Evolutionary conservation across 1,140 invertebrate genomes (phyloP), one percentile per base, ranked within the genome.

Genomic region (Camponotus pennsylvanicus): DNA sequence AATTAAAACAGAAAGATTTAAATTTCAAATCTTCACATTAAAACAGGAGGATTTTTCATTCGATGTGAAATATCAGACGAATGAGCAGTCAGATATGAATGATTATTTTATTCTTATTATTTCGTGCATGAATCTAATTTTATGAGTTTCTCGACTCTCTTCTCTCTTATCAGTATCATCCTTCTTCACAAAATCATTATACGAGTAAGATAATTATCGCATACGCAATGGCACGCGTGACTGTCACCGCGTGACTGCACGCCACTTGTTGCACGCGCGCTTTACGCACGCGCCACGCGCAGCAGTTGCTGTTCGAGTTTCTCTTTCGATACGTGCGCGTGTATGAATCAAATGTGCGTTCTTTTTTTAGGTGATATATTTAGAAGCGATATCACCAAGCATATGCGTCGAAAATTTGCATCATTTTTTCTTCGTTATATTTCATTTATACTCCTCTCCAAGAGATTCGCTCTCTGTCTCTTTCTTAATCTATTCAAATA

Each of bases 331-430:
- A 34, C 59, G 2, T 37, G 37, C 55, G 42, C 4, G 15, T 3
- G 49, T 3, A 52, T 52, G 49, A 52, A 66, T 63, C 42, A 15
- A 52, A 59, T n/a, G 64, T n/a, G 1, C 27, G 27, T 18, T 83
- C 32, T 63, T 83, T 82, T 83, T 83, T 75, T 75, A 75, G 79
- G 1, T 55, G 27, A 83, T 83, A 83, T 63, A 49, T 83, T 70
- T 83, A 42, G 15, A 45, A 4, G 18, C 3, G 3, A 49, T 49
- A 13, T 49, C 42, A 45, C 2, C 61, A 49, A 21, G 42, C 63
- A 32, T 79, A 15, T 21, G 21, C 61, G n/a, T 27, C 21, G 5
- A 7, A 21, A 57, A 80, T 71, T 32, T 32, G 18, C 7, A 11
- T 8, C 64, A 66, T 80, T 80, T 80, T 71, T 80, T 15, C 40